A percentile compares a stretch with the other conserved stretches of the same genome.
Conservation (phyloP, 1,140 invertebrate genomes). For the Bombus sylvicola region DNA sequence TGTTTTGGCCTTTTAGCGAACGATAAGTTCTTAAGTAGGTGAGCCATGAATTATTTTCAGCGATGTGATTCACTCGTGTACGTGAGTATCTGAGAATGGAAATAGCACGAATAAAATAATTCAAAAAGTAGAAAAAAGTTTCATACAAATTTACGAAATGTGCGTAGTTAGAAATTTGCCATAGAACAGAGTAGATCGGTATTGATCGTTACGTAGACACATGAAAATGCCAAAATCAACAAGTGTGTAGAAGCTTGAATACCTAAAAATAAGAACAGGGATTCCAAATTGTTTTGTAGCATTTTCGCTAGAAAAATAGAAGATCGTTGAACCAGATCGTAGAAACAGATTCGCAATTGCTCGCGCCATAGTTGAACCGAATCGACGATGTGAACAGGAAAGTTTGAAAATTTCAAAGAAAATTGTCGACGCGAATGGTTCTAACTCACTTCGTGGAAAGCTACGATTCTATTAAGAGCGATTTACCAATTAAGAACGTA, state of each 20-base stretch:
- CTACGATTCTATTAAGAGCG: conserved; percentile 31
- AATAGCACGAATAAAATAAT: neutral
- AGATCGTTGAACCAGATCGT: neutral
- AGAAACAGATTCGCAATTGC: neutral
- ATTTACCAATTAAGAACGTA: conserved; percentile 46
- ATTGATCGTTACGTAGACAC: no score
- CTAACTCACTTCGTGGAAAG: conserved; percentile 23
- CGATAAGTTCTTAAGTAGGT: conserved; percentile 5
- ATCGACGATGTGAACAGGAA: neutral
- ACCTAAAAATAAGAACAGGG: no score
- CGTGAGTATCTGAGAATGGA: neutral
- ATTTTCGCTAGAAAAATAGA: no score
- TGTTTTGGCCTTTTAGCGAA: neutral
- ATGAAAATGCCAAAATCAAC: neutral
- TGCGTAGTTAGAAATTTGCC: no score
- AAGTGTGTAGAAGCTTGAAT: no score
- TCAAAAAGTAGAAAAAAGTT: neutral
- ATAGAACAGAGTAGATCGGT: no score
- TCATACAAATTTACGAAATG: no score
- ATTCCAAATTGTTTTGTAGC: no score
- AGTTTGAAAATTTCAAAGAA: conserved; percentile 1
- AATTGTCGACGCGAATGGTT: neutral
- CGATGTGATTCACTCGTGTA: neutral
- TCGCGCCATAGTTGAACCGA: neutral
- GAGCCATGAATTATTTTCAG: conserved; percentile 15